These are phyloP conservation scores for Sebastes kiyomatsui DNA, from an alignment of 2,797 vertebrate species.

Conservation along the genomic window DNA sequence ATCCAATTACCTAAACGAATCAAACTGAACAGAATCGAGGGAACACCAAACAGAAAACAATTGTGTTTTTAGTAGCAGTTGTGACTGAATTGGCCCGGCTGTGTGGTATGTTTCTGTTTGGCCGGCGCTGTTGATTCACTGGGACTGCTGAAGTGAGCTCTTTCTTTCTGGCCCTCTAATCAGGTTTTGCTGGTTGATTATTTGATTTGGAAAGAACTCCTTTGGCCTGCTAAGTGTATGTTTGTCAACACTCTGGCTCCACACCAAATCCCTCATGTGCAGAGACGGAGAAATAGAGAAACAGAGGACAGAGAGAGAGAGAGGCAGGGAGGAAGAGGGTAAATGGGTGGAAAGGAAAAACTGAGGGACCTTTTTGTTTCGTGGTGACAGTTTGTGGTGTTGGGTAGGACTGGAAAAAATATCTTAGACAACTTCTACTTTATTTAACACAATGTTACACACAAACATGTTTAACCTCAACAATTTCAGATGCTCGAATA, in stretches of 20 bases:
- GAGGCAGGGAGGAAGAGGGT: constrained; percentile 1
- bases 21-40: constrained; percentile 3
- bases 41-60: constrained; percentile 25
- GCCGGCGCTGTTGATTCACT: constrained; percentile 44
- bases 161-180: constrained; percentile 60
- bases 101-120: constrained; percentile 50
- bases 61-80: constrained; percentile 29
- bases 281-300: constrained; percentile 9
- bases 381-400: neutral
- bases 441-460: neutral
- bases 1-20: neutral
- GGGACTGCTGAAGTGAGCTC: constrained; percentile 42
- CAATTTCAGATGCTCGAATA: neutral
- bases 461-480: neutral
- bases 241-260: constrained; percentile 60
- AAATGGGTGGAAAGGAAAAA: constrained; percentile 14
- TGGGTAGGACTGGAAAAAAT: neutral
- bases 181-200: constrained; percentile 61
- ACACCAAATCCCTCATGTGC: constrained; percentile 28
- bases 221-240: constrained; percentile 43
- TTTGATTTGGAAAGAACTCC: constrained; percentile 65
- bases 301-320: neutral
- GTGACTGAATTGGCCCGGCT: constrained; percentile 20
- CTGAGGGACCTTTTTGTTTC: neutral
- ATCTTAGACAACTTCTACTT: neutral